Base-by-base conservation (phyloP, 2,113 vertebrate genomes). In the Lepus europaeus region DNA sequence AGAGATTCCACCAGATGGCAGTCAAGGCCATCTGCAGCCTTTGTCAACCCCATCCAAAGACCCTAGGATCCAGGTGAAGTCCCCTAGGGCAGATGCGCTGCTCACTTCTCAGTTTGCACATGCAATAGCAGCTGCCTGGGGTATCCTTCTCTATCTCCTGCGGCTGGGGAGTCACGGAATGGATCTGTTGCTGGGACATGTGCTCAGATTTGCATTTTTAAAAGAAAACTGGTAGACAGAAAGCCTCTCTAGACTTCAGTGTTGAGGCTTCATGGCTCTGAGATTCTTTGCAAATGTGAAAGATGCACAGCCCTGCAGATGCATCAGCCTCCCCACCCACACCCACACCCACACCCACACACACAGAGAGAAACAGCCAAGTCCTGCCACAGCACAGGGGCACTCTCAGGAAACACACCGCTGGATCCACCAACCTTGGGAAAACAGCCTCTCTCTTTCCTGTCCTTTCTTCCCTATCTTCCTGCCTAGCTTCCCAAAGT, bases 1-100 rank as follows among this genome's bases (percentile, higher is more conserved):
- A 70, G 86, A 86, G 64, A 93, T 68, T 92, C 96, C 91, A 97
- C 69, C 82, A 97, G 96, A 91, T 90, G 97, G 95, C 96, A 95
- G 94, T 80, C 88, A 85, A 92, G 33, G 59, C 90, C 82, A 68
- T 78, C 79, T 76, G 33, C 49, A 81, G 49, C 61, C 89, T n/a
- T 59, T 11, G 45, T 27, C 27, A 77, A 59, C 53, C 22, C 53
- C 17, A 45, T 51, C 64, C 80, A 80, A 1, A 49, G 39, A 56
- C 61, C 79, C 63, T 22, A 3, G 31, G n/a, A 45, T n/a, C 53
- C 76, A 79, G 20, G 61, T 13, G 61, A 59, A 81, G 31, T 45
- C 68, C 39, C 33, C 39, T n/a, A 94, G 31, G 33, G 51, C 9
- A 45, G 22, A 25, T 0, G 27, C 11, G 16, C 22, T 56, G 23